A percentile compares a stretch with the other conserved stretches of the same genome.
These are phyloP conservation scores for Phasianus colchicus DNA, from an alignment of 2,113 vertebrate species.

Conservation along the genomic window DNA sequence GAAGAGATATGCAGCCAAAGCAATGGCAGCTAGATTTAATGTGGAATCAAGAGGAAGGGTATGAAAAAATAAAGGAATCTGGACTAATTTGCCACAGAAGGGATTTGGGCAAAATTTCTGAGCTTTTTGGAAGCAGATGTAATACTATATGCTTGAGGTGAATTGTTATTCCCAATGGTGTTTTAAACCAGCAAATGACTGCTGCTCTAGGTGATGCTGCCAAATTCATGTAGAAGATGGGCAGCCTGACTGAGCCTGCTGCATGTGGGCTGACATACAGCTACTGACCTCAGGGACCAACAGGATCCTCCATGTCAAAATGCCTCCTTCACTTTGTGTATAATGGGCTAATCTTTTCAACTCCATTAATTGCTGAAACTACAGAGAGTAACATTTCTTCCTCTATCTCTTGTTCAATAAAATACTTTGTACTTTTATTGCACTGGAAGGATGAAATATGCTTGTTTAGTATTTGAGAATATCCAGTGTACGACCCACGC, in stretches of 20 bases:
- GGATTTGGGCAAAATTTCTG: constrained; percentile 20
- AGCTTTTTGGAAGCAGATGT: constrained; percentile 23
- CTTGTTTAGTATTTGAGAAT: background rate
- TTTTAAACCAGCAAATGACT: background rate
- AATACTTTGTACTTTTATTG: background rate
- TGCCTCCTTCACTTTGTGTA: background rate
- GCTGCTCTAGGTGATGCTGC: background rate
- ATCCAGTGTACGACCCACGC: constrained; percentile 22
- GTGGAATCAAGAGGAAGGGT: background rate
- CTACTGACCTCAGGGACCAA: background rate
- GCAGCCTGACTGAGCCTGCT: background rate
- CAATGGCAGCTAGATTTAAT: background rate
- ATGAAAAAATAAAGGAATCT: background rate
- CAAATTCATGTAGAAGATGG: accelerated
- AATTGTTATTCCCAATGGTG: background rate
- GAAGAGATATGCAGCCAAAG: background rate
- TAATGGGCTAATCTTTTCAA: background rate
- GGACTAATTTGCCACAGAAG: background rate
- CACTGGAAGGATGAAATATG: background rate
- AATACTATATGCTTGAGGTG: background rate
- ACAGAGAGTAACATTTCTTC: background rate
- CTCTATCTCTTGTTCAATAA: background rate
- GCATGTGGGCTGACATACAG: background rate
- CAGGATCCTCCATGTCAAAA: background rate
- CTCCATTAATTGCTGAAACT: background rate